Conservation (phyloP, 2,113 vertebrate genomes). For the Peromyscus polionotus region DNA sequence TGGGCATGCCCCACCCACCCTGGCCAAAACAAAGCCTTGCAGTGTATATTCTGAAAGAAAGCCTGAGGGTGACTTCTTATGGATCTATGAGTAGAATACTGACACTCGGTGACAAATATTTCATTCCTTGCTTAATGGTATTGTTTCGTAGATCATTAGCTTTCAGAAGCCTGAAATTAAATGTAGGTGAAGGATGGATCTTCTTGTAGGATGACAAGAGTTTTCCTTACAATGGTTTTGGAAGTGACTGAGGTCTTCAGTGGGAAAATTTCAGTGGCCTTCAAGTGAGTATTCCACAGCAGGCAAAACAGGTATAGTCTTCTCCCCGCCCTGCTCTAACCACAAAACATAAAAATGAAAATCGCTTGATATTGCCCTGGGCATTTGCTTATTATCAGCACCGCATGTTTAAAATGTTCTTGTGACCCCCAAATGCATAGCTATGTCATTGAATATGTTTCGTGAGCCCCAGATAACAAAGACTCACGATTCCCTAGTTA, state of each 20-base stretch:
- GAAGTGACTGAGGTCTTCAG: background rate
- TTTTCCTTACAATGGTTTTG: background rate
- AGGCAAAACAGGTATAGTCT: background rate
- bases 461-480: background rate
- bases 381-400: background rate
- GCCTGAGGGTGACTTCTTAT: background rate
- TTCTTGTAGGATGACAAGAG: background rate
- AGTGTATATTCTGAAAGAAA: background rate
- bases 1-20: accelerated
- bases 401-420: background rate
- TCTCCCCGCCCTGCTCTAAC: background rate
- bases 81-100: background rate
- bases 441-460: background rate
- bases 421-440: background rate
- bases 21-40: background rate
- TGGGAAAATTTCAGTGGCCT: background rate
- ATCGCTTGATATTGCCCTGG: background rate
- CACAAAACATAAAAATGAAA: constrained; percentile 15
- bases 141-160: background rate
- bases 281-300: background rate
- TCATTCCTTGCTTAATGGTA: background rate
- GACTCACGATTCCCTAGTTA: background rate
- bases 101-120: background rate
- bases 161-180: constrained; percentile 26
- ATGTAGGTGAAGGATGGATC: background rate